phyloP scores from a whole-genome alignment of 2,113 vertebrate genomes.

The Xiphias gladius region DNA sequence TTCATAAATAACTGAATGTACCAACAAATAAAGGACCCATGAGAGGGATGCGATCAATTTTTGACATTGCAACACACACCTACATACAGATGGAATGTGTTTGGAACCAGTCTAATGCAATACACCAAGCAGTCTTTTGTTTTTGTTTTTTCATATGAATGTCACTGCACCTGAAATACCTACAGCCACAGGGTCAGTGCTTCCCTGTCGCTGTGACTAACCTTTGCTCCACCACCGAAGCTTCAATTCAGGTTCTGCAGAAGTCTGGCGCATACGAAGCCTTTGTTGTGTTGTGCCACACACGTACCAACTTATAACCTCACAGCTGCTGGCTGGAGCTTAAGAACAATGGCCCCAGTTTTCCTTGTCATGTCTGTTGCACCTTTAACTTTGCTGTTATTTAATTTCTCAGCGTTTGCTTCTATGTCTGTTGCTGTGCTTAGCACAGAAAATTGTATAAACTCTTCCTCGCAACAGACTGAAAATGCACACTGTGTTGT shows the following conservation, averaged over 20 bases:
- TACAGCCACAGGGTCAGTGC: neutral
- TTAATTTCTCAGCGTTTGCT: neutral
- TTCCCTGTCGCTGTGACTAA: conserved; percentile 37
- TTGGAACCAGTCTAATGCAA: neutral
- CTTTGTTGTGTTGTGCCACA: conserved; percentile 14
- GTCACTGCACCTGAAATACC: neutral
- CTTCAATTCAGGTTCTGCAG: conserved; percentile 43
- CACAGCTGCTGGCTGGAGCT: neutral
- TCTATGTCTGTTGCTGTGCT: neutral
- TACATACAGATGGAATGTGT: neutral
- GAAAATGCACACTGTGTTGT: neutral
- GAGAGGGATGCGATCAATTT: neutral
- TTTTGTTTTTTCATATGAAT: neutral
- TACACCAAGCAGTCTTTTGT: neutral
- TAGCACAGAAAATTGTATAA: neutral
- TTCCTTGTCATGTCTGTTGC: neutral
- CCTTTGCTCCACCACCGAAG: conserved; percentile 17
- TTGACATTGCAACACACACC: neutral
- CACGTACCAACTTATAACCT: neutral
- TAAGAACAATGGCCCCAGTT: neutral
- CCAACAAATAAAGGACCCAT: neutral
- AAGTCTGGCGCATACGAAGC: neutral
- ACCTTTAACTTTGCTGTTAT: neutral
- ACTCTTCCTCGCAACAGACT: neutral
- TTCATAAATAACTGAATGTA: neutral